A percentile compares a stretch with the other conserved stretches of the same genome.
phyloP scores from a whole-genome alignment of 2,113 vertebrate genomes.

The Loxodonta africana region DNA sequence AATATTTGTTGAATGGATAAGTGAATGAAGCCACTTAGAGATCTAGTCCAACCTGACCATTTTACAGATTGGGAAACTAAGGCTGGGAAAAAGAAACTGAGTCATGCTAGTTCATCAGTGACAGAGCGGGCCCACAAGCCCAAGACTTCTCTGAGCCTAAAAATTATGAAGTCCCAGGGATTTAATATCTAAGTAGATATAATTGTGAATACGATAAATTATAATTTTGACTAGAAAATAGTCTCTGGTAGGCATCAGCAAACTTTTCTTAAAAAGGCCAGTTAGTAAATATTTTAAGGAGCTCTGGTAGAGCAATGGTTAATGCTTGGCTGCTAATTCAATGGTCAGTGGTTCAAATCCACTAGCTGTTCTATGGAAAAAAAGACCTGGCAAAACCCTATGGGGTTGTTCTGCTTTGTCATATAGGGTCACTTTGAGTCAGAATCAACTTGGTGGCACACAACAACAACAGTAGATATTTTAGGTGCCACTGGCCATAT shows the following conservation, averaged over 20 bases:
- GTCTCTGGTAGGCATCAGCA: neutral
- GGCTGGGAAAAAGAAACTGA: neutral
- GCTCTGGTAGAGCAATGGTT: neutral
- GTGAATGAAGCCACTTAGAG: neutral
- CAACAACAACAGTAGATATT: neutral
- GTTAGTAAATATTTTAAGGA: neutral
- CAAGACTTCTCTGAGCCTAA: neutral
- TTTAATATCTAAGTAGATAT: neutral
- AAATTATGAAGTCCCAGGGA: neutral
- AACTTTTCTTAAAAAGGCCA: neutral
- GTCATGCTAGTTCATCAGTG: neutral
- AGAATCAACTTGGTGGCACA: neutral
- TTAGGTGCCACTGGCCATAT: neutral
- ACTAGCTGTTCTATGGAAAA: too few species aligned
- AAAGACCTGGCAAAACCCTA: neutral
- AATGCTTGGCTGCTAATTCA: neutral
- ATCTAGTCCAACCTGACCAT: neutral
- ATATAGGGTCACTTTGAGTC: neutral
- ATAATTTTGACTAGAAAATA: constrained; percentile 25
- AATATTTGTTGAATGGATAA: neutral
- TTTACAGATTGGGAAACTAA: constrained; percentile 13
- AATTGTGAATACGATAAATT: neutral
- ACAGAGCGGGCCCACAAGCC: neutral
- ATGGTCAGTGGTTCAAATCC: neutral
- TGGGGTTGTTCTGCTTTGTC: neutral